Conservation (phyloP, 2,888 invertebrate genomes). For the Caenorhabditis plicata region DNA sequence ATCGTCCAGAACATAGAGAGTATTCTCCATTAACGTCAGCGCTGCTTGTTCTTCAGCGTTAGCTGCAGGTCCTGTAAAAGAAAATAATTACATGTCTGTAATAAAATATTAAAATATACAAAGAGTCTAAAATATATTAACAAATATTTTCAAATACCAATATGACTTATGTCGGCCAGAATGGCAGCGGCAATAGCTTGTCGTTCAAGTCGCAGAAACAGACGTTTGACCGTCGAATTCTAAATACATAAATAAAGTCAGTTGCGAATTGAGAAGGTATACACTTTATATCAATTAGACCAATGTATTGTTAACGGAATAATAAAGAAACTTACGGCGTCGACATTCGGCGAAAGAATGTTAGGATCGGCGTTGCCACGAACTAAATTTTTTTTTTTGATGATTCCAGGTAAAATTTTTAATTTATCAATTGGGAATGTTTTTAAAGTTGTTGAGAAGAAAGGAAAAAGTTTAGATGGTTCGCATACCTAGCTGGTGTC, state of each 20-base stretch:
- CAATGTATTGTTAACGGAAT: slow-evolving; percentile 6
- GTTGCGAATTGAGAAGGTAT: slow-evolving; percentile 1
- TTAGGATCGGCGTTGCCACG: slow-evolving; percentile 4
- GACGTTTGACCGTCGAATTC: neutral
- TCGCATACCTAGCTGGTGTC: slow-evolving; percentile 2
- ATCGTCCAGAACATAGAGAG: slow-evolving; percentile 2
- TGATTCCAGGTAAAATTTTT: slow-evolving; percentile 4
- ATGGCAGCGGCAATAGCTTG: neutral
- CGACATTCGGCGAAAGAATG: slow-evolving; percentile 6
- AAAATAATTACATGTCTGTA: slow-evolving; percentile 1
- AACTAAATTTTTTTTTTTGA: slow-evolving; percentile 2
- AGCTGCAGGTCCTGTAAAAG: slow-evolving; percentile 1
- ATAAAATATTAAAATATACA: slow-evolving; percentile 1
- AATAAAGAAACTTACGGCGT: slow-evolving; percentile 5
- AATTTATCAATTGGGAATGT: neutral
- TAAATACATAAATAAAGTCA: slow-evolving; percentile 5
- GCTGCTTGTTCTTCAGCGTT: slow-evolving; percentile 1
- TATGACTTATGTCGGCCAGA: neutral
- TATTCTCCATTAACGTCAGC: slow-evolving; percentile 1
- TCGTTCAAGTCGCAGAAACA: slow-evolving; percentile 3
- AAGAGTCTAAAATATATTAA: slow-evolving; percentile 2
- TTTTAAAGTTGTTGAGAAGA: neutral
- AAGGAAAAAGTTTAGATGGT: slow-evolving; percentile 5
- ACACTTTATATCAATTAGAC: slow-evolving; percentile 2
- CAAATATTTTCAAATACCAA: slow-evolving; percentile 3